Evolutionary conservation across 2,113 vertebrate species (phyloP).

Genomic region (Glaucidium brasilianum): DNA sequence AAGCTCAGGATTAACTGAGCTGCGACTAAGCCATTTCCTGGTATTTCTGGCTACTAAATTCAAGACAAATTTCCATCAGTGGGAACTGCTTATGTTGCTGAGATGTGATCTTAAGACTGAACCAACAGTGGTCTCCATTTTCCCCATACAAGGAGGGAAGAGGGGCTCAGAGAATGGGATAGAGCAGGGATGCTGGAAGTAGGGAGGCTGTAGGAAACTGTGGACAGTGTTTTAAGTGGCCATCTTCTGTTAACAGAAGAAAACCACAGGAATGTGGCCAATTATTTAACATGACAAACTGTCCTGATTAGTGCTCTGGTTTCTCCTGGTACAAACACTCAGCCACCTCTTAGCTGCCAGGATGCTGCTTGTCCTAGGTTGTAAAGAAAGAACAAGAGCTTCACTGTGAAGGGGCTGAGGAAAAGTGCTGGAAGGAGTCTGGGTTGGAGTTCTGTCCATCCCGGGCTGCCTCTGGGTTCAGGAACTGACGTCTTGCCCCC

Average conservation of each 20-base stretch:
- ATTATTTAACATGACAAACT: background rate
- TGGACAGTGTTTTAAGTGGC: background rate
- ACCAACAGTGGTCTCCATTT: background rate
- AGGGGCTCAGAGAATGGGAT: background rate
- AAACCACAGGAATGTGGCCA: background rate
- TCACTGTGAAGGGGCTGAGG: background rate
- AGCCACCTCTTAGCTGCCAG: background rate
- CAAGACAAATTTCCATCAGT: background rate
- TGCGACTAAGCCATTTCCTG: conserved; percentile 34
- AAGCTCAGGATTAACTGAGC: background rate
- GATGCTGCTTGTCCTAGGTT: background rate
- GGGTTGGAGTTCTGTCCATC: background rate
- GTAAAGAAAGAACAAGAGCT: background rate
- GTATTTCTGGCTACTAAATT: conserved; percentile 30
- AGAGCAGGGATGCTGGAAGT: background rate
- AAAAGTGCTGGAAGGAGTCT: background rate
- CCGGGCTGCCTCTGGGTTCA: background rate
- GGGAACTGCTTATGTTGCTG: background rate
- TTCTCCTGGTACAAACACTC: background rate
- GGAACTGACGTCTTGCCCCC: background rate
- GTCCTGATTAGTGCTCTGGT: background rate
- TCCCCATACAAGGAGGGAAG: background rate
- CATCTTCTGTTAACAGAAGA: background rate
- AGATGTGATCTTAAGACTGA: background rate
- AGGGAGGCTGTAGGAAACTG: background rate